Conservation (phyloP, 2,113 vertebrate genomes). For the Hystrix brachyura region DNA sequence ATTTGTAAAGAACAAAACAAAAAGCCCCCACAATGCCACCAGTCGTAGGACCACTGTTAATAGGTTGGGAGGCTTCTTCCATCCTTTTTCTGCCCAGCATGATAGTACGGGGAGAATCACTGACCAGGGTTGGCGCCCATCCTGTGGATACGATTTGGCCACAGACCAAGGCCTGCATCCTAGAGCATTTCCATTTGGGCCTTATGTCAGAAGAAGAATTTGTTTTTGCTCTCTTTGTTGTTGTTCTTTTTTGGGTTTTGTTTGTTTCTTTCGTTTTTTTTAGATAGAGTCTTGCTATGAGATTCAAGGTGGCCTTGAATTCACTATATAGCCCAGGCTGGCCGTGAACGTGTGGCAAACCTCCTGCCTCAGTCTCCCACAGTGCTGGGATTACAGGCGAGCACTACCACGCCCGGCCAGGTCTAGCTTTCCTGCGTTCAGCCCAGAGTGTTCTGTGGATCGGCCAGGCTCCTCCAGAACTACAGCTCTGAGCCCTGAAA, state of each 20-base stretch:
- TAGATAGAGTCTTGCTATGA: neutral
- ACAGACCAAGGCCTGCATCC: neutral
- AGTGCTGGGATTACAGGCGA: neutral
- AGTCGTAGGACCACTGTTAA: neutral
- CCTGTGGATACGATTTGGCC: neutral
- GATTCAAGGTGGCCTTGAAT: neutral
- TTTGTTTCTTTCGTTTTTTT: neutral
- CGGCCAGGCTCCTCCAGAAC: rapidly evolving
- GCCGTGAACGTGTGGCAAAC: neutral
- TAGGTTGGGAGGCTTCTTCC: neutral
- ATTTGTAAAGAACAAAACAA: neutral
- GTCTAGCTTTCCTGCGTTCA: neutral
- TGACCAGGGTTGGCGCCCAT: neutral
- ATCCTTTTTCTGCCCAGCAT: rapidly evolving
- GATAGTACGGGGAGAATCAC: neutral
- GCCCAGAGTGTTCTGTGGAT: neutral
- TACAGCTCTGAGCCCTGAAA: neutral
- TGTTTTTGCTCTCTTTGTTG: neutral
- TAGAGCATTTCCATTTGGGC: neutral
- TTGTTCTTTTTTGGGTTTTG: no score
- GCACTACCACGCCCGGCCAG: neutral
- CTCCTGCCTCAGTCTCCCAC: neutral
- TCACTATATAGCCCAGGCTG: neutral
- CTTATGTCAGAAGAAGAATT: neutral
- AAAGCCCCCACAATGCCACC: neutral